Evolutionary conservation across 2,888 invertebrate genomes (phyloP).

Genomic region (Venusia cambrica): DNA sequence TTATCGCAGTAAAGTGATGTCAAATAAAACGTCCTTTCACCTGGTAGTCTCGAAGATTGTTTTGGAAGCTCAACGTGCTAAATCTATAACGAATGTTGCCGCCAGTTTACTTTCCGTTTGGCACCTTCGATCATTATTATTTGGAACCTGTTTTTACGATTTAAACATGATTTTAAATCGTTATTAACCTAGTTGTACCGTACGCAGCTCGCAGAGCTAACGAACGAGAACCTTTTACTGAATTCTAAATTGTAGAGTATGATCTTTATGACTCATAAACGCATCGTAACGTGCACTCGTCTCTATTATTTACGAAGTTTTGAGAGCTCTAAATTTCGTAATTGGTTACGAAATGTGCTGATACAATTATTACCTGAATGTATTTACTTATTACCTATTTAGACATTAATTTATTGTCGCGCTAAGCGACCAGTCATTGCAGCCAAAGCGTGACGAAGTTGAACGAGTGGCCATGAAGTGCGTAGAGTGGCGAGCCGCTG

Average conservation of each 20-base stretch:
- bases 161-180: too few relatives aligned
- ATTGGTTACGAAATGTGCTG: slow-evolving; percentile 1
- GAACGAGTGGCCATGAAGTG: slow-evolving; percentile 79
- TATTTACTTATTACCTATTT: slow-evolving; percentile 67
- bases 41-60: slow-evolving; percentile 46
- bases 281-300: slow-evolving; percentile 3
- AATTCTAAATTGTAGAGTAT: background rate
- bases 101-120: slow-evolving; percentile 3
- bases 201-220: too few relatives aligned
- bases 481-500: slow-evolving; percentile 68
- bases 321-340: too few relatives aligned
- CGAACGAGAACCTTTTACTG: too few relatives aligned
- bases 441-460: slow-evolving; percentile 75
- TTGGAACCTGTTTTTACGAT: too few relatives aligned
- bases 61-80: slow-evolving; percentile 21
- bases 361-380: slow-evolving; percentile 37
- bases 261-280: slow-evolving; percentile 10
- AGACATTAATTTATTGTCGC: slow-evolving; percentile 72
- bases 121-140: background rate
- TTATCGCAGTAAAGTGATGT: slow-evolving; percentile 54
- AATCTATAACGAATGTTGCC: slow-evolving; percentile 4
- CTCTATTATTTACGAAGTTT: too few relatives aligned
- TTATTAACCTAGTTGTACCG: too few relatives aligned
- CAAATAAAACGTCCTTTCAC: slow-evolving; percentile 68
- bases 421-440: slow-evolving; percentile 66